Evolutionary conservation across 2,888 invertebrate species (phyloP), one percentile per base, ranked within the genome.

Genomic region (Venustoraphidia nigricollis): DNA sequence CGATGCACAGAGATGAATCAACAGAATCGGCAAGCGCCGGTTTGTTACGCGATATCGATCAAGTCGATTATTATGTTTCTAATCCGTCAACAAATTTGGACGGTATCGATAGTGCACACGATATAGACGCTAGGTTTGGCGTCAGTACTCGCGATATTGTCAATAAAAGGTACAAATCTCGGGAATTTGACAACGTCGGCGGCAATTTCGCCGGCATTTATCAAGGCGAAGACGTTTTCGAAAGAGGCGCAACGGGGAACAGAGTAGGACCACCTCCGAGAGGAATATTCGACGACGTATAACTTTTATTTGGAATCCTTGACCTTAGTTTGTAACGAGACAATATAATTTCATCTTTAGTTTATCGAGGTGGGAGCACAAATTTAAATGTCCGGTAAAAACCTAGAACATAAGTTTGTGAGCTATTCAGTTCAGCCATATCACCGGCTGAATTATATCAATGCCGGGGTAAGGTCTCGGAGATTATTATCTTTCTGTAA

Each of bases 271-370:
- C 77, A 51, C 83, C 86, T 0, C 88, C 86, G 0, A 72, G 81
- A 54, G 85, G 86, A 9, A 72, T 90, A 50, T 90, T 90, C 56
- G 89, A 90, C 61, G 89, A 90, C 63, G 86, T 90, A 51, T 89
- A 73, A 66, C 38, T 40, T 36, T 41, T 41, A 43, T 41, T 41
- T 46, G 47, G 47, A 37, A 14, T 47, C 27, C 47, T 47, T 14
- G 47, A 42, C 36, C 9, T 47, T 36, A 47, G 47, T 47, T 47
- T 47, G 38, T 47, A 27, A 27, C 27, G 27, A 27, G 27, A 27
- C 27, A 27, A 6, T 6, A 6, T 27, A 27, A 27, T 27, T 27
- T 27, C 5, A 3, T 27, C 27, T 27, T 27, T 27, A 27, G 3
- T 27, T 27, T 27, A 27, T 27, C 6, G 6, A 27, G 27, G 27